Conservation (phyloP, 2,888 invertebrate species). For the Erpobdella octoculata region DNA sequence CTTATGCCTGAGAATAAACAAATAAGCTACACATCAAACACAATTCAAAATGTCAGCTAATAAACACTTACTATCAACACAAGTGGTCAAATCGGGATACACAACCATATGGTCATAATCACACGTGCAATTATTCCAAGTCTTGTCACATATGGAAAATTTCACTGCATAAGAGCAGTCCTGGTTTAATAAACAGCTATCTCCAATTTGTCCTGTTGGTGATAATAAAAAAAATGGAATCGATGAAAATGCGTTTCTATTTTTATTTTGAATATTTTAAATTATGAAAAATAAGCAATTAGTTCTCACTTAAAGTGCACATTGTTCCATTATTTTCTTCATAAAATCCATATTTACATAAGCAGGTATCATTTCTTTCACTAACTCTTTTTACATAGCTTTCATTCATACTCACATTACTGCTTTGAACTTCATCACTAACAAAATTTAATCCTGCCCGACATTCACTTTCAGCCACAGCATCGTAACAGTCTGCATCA, state of each 20-base stretch:
- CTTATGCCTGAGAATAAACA: no score
- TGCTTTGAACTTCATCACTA: not conserved
- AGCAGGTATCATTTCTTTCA: not conserved
- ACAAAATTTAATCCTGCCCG: no score
- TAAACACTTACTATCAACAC: slow-evolving; percentile 20
- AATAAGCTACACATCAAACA: no score
- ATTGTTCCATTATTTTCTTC: not conserved
- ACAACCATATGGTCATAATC: slow-evolving; percentile 25
- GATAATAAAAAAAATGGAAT: no score
- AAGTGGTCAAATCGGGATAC: not conserved
- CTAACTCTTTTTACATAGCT: not conserved
- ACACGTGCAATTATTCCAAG: slow-evolving; percentile 11
- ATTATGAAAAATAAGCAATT: not conserved
- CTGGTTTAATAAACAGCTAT: not conserved
- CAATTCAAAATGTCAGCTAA: not conserved
- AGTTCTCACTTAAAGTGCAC: not conserved
- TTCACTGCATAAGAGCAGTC: slow-evolving; percentile 21
- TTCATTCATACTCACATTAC: not conserved
- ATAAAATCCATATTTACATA: not conserved
- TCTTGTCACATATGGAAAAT: not conserved
- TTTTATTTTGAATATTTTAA: no score
- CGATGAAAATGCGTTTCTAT: no score
- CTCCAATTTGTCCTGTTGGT: slow-evolving; percentile 25
- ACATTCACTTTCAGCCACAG: slow-evolving; percentile 18
- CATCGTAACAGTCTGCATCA: slow-evolving; percentile 20